Conservation (phyloP, 2,113 vertebrate species). For the Brachyistius frenatus region DNA sequence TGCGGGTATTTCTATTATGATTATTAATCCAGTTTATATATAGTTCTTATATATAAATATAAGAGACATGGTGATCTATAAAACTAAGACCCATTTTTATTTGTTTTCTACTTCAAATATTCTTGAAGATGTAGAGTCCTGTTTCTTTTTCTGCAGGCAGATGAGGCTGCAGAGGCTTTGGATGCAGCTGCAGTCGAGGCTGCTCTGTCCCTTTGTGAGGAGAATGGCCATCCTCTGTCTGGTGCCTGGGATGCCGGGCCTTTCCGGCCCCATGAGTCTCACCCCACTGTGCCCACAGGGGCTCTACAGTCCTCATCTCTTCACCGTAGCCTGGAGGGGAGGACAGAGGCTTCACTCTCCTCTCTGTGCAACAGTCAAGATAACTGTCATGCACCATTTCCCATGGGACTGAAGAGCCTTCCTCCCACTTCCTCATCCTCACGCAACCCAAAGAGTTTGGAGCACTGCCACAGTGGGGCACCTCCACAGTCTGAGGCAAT, state of each 20-base stretch:
- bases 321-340: constrained; percentile 55
- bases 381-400: constrained; percentile 49
- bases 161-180: constrained; percentile 92
- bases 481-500: constrained; percentile 46
- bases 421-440: constrained; percentile 56
- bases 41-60: neutral
- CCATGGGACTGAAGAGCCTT: constrained; percentile 47
- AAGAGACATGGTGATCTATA: too few relatives aligned
- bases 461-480: constrained; percentile 44
- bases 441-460: constrained; percentile 46
- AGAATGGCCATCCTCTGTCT: constrained; percentile 90
- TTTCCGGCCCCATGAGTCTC: constrained; percentile 70
- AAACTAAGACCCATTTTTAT: too few relatives aligned
- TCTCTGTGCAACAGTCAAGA: constrained; percentile 63
- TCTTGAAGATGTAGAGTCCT: neutral
- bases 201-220: constrained; percentile 93
- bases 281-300: constrained; percentile 38
- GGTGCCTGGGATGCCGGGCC: constrained; percentile 88
- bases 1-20: neutral
- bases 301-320: constrained; percentile 46
- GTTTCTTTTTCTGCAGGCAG: constrained; percentile 83
- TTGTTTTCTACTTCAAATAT: neutral
- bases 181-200: constrained; percentile 96
- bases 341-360: constrained; percentile 62
- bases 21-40: neutral